phyloP scores from a whole-genome alignment of 2,888 invertebrate species.

The Scaptomyza tumidula region DNA sequence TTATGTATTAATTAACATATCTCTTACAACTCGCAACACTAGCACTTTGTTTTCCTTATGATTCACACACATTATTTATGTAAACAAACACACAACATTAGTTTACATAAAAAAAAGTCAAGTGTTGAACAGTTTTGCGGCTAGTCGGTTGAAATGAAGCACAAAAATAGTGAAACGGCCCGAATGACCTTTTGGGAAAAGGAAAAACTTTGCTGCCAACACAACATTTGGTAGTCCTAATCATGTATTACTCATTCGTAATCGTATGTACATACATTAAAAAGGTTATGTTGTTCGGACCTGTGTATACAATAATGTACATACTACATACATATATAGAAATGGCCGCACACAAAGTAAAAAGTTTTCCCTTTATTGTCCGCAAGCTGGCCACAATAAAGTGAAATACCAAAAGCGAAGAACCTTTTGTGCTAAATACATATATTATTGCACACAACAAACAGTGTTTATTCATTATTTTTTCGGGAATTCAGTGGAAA shows the following conservation, averaged over 20 bases:
- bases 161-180: conserved; percentile 57
- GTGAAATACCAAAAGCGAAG: conserved; percentile 17
- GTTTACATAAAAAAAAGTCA: neutral
- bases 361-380: conserved; percentile 67
- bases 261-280: conserved; percentile 37
- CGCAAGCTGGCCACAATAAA: conserved; percentile 46
- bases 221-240: neutral
- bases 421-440: conserved; percentile 38
- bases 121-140: conserved; percentile 16
- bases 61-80: neutral
- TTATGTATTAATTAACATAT: neutral
- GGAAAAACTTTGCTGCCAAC: neutral
- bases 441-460: conserved; percentile 9
- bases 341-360: conserved; percentile 55
- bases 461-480: conserved; percentile 37
- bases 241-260: conserved; percentile 14
- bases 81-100: neutral
- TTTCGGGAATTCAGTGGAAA: conserved; percentile 12
- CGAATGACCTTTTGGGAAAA: conserved; percentile 25
- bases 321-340: conserved; percentile 12
- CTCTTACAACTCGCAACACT: too few species aligned
- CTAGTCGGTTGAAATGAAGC: conserved; percentile 53
- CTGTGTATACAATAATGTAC: neutral
- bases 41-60: neutral
- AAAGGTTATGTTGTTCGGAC: conserved; percentile 4